Percentiles rank a stretch among this genome's conserved stretches.
phyloP scores from a whole-genome alignment of 2,113 vertebrate species.

The Physeter macrocephalus region DNA sequence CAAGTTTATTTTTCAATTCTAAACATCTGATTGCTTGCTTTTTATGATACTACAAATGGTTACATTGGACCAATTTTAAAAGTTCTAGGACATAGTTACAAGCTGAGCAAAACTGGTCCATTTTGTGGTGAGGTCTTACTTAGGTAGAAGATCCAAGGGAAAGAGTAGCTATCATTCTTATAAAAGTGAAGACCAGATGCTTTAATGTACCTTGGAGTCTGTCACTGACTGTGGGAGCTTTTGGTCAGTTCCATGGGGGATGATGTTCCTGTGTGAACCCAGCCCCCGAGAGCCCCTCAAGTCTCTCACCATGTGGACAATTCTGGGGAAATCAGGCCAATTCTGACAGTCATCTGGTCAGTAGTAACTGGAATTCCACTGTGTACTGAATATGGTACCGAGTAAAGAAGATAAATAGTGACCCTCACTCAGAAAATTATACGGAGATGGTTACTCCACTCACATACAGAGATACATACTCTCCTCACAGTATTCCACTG shows the following conservation, averaged over 20 bases:
- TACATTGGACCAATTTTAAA: not conserved
- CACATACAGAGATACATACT: accelerated
- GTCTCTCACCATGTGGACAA: not conserved
- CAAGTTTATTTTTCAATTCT: not conserved
- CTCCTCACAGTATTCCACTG: not conserved
- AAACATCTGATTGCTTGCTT: not conserved
- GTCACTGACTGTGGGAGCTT: accelerated
- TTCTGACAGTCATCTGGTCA: not conserved
- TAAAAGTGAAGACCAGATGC: not conserved
- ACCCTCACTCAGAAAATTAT: not conserved
- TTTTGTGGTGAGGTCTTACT: not conserved
- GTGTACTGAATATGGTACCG: accelerated
- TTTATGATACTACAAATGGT: not conserved
- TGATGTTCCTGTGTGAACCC: not conserved
- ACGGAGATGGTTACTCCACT: not conserved
- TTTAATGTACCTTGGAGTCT: not conserved
- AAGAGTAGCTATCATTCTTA: not conserved
- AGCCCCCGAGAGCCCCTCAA: not conserved
- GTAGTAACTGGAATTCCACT: not conserved
- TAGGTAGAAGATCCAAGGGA: not conserved
- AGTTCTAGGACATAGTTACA: not conserved
- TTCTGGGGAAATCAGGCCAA: not conserved
- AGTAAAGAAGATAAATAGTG: accelerated
- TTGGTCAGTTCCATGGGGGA: not conserved
- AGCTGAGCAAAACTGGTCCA: not conserved